phyloP scores from a whole-genome alignment of 2,797 vertebrate species.

The Onychomys arenicola region DNA sequence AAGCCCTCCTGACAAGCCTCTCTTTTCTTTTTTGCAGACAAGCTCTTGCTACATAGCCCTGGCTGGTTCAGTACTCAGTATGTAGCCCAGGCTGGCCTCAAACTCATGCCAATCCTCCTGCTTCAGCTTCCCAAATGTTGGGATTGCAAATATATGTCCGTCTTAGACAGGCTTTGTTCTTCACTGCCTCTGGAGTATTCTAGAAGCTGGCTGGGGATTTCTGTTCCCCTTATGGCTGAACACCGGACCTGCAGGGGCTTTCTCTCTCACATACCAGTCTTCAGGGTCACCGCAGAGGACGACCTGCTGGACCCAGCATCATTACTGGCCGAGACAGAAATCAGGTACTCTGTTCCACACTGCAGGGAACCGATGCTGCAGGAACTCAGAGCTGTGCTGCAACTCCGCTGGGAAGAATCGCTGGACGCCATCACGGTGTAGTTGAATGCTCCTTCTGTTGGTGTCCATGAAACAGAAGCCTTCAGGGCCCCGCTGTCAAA shows the following conservation, averaged over 20 bases:
- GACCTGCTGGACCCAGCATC: conserved; percentile 91
- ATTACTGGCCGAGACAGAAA: conserved; percentile 91
- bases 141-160: not conserved
- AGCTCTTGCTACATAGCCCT: not conserved
- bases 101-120: not conserved
- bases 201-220: not conserved
- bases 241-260: not conserved
- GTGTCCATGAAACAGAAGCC: conserved; percentile 90
- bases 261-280: conserved; percentile 89
- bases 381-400: conserved; percentile 86
- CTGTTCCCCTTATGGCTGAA: not conserved
- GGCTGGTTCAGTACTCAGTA: not conserved
- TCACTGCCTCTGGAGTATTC: not conserved
- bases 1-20: not conserved
- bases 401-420: conserved; percentile 83
- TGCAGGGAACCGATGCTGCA: conserved; percentile 88
- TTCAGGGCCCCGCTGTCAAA: conserved; percentile 81
- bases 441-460: conserved; percentile 85
- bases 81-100: not conserved
- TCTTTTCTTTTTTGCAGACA: not conserved
- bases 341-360: conserved; percentile 89
- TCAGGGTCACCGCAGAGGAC: conserved; percentile 86
- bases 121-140: not conserved
- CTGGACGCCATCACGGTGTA: conserved; percentile 88
- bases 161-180: not conserved